Base-by-base conservation (phyloP, 2,113 vertebrate genomes). In the Poeciliopsis prolifica region DNA sequence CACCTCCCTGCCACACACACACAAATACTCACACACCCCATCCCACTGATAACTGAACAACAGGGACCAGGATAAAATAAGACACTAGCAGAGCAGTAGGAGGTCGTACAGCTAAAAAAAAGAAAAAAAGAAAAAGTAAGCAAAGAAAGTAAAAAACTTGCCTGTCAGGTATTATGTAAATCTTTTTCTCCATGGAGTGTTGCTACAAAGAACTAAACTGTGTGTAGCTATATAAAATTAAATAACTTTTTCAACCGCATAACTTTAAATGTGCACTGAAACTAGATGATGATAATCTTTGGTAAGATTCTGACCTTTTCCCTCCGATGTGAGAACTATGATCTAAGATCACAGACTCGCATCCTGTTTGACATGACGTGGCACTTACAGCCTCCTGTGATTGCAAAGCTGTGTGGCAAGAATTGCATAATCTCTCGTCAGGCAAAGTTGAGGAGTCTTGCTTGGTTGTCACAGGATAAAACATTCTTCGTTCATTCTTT, bases 291-390 rank as follows among this genome's bases (percentile, higher is more conserved):
- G 61, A 71, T 51, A n/a, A 67, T 65, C 65, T 68, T 48, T 80
- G 77, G 51, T 62, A 70, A 68, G 68, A 78, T 65, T 1, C 68
- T 83, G 80, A 85, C 77, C 78, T 87, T 89, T 86, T n/a, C 37
- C 65, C 80, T 72, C 42, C 48, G 63, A 74, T 65, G 74, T 77
- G 86, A 82, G 68, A 86, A 74, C 78, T 80, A 63, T 79, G 78
- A 84, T 75, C 60, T 68, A 58, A 87, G 67, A 79, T 70, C 61
- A 74, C 84, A 85, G 68, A 29, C 75, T 63, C 6, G n/a, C 78
- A 73, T 75, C 58, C 66, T 73, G 83, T 73, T 73, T 63, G 72
- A 70, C 75, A 86, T 89, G 87, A 92, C 62, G 84, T 89, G 90
- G 77, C 86, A 19, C 66, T 84, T 54, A 8, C 72, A 74, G 81